Conservation (phyloP, 1,140 invertebrate genomes). For the Thaumatotibia leucotreta region DNA sequence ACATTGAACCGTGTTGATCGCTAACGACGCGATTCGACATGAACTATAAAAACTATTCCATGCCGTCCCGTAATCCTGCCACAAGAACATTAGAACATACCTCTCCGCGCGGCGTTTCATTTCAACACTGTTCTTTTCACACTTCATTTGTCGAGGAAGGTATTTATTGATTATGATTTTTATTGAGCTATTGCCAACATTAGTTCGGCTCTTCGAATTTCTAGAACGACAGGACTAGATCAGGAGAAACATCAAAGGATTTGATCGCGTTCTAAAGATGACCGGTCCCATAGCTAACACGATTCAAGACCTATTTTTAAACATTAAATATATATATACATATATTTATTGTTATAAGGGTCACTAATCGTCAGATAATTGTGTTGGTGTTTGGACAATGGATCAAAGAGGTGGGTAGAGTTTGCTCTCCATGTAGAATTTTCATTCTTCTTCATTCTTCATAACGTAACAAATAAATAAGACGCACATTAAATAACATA, state of each 20-base stretch:
- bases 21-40: conserved; percentile 61
- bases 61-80: conserved; percentile 21
- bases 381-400: too few species aligned
- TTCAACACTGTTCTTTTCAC: conserved; percentile 9
- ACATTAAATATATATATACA: too few species aligned
- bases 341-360: too few species aligned
- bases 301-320: too few species aligned
- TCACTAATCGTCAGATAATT: too few species aligned
- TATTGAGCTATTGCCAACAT: not conserved
- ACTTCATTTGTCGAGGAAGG: conserved; percentile 5
- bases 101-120: not conserved
- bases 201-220: not conserved
- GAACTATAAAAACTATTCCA: conserved; percentile 61
- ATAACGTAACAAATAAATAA: too few species aligned
- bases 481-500: too few species aligned
- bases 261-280: too few species aligned
- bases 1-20: conserved; percentile 58
- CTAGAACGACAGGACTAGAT: not conserved
- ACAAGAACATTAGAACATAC: not conserved
- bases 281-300: too few species aligned
- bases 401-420: too few species aligned
- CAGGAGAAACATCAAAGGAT: not conserved
- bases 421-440: too few species aligned
- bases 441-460: too few species aligned
- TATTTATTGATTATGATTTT: conserved; percentile 1